These are phyloP conservation scores for Drosophila fuyamai DNA, from an alignment of 1,140 invertebrate genomes.

Conservation along the genomic window DNA sequence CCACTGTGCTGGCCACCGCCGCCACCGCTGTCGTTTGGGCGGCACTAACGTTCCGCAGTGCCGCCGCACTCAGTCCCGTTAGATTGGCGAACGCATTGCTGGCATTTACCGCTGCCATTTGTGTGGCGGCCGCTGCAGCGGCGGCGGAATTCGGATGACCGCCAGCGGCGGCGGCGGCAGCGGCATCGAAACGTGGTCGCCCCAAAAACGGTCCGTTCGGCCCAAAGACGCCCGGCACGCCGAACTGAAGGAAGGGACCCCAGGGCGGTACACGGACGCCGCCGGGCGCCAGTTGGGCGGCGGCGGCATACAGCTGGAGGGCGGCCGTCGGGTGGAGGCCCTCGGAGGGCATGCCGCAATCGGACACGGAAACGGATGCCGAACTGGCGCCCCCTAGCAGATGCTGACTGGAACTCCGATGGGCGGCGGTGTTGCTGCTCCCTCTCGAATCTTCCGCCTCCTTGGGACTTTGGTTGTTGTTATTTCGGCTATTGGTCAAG, in stretches of 20 bases:
- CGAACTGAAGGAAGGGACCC: conserved; percentile 86
- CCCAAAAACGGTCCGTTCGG: conserved; percentile 82
- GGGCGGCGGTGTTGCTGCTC: conserved; percentile 3
- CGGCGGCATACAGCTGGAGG: conserved; percentile 86
- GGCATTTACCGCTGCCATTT: conserved; percentile 79
- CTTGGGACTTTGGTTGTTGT: conserved; percentile 31
- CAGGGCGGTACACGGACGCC: conserved; percentile 85
- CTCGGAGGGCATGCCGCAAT: conserved; percentile 76
- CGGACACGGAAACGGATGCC: conserved; percentile 10
- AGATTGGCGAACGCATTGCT: conserved; percentile 83
- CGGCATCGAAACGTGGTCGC: conserved; percentile 69
- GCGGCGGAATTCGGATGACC: conserved; percentile 58
- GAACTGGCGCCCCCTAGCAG: background rate
- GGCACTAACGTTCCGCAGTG: conserved; percentile 76
- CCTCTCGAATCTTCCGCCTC: conserved; percentile 38
- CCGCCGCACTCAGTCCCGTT: conserved; percentile 80
- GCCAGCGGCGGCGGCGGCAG: conserved; percentile 45
- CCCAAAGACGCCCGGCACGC: conserved; percentile 85
- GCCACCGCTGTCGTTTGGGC: conserved; percentile 79
- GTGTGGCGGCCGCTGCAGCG: conserved; percentile 73
- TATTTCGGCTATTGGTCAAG: conserved; percentile 20
- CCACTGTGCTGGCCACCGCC: conserved; percentile 77
- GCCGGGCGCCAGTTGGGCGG: conserved; percentile 86
- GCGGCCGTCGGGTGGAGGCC: conserved; percentile 86
- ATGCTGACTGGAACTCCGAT: conserved; percentile 8